Evolutionary conservation across 2,888 invertebrate genomes (phyloP).

Genomic region (Xestia rhomboidea): DNA sequence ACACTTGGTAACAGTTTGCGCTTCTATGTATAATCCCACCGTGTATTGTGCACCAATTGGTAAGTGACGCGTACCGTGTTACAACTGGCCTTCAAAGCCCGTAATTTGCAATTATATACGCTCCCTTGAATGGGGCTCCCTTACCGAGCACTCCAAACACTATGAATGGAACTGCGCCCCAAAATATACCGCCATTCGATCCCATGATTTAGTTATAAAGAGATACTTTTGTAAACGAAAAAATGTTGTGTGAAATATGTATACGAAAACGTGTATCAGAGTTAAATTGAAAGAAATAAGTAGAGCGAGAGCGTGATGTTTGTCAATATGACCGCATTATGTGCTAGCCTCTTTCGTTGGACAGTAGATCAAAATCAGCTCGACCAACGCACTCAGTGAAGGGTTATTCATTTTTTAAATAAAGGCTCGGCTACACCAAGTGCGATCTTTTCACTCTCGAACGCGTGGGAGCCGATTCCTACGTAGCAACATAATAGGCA

Average conservation of each 20-base stretch:
- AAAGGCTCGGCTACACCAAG: neutral
- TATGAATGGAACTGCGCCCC: constrained; percentile 27
- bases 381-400: neutral
- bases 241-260: constrained; percentile 10
- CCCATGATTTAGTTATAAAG: constrained; percentile 6
- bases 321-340: constrained; percentile 7
- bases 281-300: constrained; percentile 27
- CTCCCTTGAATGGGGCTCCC: constrained; percentile 4
- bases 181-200: constrained; percentile 12
- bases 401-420: neutral
- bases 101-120: constrained; percentile 35
- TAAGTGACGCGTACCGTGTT: neutral
- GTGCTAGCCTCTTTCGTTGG: neutral
- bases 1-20: neutral
- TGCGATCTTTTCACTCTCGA: neutral
- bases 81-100: constrained; percentile 15
- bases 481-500: neutral
- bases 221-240: constrained; percentile 1
- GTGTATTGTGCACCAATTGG: constrained; percentile 2
- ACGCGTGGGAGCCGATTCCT: neutral
- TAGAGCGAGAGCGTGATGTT: neutral
- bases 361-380: constrained; percentile 21
- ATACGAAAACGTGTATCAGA: constrained; percentile 6
- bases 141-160: constrained; percentile 22
- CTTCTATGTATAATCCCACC: neutral